Percentiles rank a stretch among this genome's conserved stretches.
Evolutionary conservation across 2,797 vertebrate genomes (phyloP).

Genomic region (Aselliscus stoliczkanus): DNA sequence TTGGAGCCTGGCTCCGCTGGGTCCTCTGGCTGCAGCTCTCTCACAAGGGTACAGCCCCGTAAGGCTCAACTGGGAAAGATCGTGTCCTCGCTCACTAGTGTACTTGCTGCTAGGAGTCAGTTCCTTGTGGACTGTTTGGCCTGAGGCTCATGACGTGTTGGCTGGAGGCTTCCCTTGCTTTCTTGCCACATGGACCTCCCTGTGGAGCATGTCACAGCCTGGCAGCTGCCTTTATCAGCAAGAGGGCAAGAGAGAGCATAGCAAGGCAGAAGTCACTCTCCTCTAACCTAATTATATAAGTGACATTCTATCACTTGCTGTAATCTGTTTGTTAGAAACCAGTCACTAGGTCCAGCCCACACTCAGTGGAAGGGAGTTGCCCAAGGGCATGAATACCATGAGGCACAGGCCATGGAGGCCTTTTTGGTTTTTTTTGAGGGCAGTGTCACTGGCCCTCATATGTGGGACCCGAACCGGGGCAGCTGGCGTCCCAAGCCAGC

Average conservation of each 20-base stretch:
- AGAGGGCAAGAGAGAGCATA: background rate
- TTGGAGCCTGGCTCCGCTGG: background rate
- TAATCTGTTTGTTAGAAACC: background rate
- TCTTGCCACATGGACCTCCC: background rate
- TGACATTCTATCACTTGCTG: background rate
- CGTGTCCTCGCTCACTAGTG: background rate
- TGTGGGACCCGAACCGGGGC: too few species aligned
- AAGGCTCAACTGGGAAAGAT: background rate
- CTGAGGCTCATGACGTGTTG: background rate
- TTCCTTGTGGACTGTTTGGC: background rate
- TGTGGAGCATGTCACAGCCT: background rate
- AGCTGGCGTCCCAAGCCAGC: too few species aligned
- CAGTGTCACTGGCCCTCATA: too few species aligned
- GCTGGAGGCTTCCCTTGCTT: background rate
- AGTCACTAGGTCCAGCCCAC: background rate
- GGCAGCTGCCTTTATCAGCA: background rate
- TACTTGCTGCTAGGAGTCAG: background rate
- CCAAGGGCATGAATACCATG: background rate
- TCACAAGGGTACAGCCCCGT: too few species aligned
- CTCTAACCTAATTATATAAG: background rate
- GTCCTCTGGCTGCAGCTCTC: background rate
- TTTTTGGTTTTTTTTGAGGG: too few species aligned
- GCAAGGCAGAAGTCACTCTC: background rate
- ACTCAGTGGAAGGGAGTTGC: background rate
- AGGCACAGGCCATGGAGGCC: background rate